phyloP scores from a whole-genome alignment of 2,113 vertebrate genomes.

The Serinus canaria region DNA sequence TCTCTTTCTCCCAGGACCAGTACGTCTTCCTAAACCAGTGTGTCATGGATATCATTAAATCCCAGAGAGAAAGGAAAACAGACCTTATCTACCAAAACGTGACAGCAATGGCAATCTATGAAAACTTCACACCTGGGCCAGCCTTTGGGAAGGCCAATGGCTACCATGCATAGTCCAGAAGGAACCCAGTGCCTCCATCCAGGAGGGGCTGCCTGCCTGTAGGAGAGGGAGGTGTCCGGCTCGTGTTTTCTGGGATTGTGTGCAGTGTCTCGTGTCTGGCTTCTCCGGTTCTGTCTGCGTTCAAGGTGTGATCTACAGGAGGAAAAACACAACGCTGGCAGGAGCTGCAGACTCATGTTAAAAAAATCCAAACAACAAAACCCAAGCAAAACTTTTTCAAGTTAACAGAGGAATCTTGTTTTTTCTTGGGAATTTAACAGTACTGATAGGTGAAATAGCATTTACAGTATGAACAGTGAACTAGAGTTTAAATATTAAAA shows the following conservation, averaged over 20 bases:
- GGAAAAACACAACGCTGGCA: neutral
- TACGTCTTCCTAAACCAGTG: conserved; percentile 95
- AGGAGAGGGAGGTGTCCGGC: conserved; percentile 13
- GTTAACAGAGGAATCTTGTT: conserved; percentile 41
- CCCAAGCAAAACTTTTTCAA: neutral
- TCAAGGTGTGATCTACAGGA: neutral
- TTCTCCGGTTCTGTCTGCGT: conserved; percentile 40
- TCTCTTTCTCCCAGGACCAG: conserved; percentile 82
- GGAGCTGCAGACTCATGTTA: neutral
- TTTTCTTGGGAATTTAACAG: conserved; percentile 60
- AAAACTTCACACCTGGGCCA: conserved; percentile 74
- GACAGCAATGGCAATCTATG: conserved; percentile 85
- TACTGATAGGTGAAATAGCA: conserved; percentile 55
- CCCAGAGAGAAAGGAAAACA: conserved; percentile 84
- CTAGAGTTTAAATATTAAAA: conserved; percentile 62
- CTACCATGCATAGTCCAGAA: conserved; percentile 62
- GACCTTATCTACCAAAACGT: conserved; percentile 94
- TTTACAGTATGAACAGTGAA: conserved; percentile 37
- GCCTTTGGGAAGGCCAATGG: conserved; percentile 72
- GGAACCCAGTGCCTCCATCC: neutral
- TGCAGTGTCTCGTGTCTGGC: conserved; percentile 18
- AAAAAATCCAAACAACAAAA: neutral
- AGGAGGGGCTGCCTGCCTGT: neutral
- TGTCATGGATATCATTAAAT: conserved; percentile 89
- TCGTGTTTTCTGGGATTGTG: neutral